Percentiles rank a stretch among this genome's conserved stretches.
Evolutionary conservation across 1,140 invertebrate species (phyloP).

Genomic region (Gonatopus flavifemur): DNA sequence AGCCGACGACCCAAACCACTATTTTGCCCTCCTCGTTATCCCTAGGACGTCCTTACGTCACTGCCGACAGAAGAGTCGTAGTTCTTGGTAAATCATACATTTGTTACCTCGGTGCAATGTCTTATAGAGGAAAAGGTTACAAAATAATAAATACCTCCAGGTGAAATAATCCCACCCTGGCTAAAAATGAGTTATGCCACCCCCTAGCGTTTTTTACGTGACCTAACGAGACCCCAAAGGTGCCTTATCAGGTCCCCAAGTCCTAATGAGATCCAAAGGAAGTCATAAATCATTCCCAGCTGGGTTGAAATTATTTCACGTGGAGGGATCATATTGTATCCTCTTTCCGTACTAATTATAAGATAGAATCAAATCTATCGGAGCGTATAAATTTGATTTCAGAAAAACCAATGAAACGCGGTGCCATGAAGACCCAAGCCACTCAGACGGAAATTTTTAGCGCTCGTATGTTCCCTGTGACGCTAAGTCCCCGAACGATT

Average conservation of each 20-base stretch:
- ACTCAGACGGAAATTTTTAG: conserved; percentile 82
- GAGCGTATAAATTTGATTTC: conserved; percentile 16
- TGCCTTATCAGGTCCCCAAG: no score
- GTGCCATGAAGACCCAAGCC: conserved; percentile 88
- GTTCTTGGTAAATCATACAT: conserved; percentile 52
- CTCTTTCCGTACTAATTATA: not conserved
- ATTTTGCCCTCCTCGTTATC: conserved; percentile 35
- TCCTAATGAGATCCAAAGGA: no score
- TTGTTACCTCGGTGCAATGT: conserved; percentile 1
- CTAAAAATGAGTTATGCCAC: no score
- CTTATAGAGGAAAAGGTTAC: no score
- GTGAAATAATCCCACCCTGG: no score
- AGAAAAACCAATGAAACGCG: conserved; percentile 79
- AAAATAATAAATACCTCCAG: no score
- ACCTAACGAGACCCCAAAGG: no score
- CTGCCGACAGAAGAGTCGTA: conserved; percentile 56
- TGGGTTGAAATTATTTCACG: no score
- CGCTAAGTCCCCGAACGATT: conserved; percentile 72
- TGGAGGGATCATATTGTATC: not conserved
- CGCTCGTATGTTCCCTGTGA: conserved; percentile 71
- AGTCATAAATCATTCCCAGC: no score
- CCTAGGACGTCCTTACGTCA: conserved; percentile 41
- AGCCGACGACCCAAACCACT: conserved; percentile 48
- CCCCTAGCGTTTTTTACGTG: no score
- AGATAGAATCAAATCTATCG: no score